Evolutionary conservation across 2,113 vertebrate genomes (phyloP).

Genomic region (Rattus rattus): DNA sequence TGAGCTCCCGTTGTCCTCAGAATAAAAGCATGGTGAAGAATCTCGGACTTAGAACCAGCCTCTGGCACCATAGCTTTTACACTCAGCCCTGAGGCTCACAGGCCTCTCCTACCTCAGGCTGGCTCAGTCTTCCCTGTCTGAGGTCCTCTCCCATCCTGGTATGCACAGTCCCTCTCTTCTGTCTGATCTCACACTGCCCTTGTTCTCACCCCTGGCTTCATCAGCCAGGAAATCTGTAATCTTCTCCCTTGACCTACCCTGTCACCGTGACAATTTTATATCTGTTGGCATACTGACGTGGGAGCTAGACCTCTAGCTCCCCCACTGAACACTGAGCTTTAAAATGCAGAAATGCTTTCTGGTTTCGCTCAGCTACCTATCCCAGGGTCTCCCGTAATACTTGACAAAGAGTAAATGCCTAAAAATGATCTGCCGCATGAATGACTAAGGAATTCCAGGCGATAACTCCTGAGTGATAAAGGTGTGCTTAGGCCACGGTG

Average conservation of each 20-base stretch:
- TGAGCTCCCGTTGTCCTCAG: neutral
- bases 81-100: neutral
- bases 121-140: too few relatives aligned
- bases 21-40: neutral
- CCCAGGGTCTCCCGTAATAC: neutral
- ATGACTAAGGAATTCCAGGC: constrained; percentile 6
- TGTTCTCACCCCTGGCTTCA: neutral
- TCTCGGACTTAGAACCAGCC: neutral
- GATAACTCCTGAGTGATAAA: neutral
- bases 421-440: neutral
- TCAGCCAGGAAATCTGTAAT: neutral
- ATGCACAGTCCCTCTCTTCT: neutral
- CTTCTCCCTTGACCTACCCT: neutral
- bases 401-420: neutral
- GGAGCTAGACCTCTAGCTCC: neutral
- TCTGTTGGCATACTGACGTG: too few relatives aligned
- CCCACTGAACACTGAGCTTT: neutral
- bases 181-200: neutral
- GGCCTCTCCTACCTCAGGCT: too few relatives aligned
- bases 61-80: accelerated
- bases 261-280: neutral
- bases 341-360: neutral
- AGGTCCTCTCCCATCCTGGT: neutral
- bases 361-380: neutral
- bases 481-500: neutral